Evolutionary conservation across 2,888 invertebrate genomes (phyloP).

Genomic region (Argyra leucocephala): DNA sequence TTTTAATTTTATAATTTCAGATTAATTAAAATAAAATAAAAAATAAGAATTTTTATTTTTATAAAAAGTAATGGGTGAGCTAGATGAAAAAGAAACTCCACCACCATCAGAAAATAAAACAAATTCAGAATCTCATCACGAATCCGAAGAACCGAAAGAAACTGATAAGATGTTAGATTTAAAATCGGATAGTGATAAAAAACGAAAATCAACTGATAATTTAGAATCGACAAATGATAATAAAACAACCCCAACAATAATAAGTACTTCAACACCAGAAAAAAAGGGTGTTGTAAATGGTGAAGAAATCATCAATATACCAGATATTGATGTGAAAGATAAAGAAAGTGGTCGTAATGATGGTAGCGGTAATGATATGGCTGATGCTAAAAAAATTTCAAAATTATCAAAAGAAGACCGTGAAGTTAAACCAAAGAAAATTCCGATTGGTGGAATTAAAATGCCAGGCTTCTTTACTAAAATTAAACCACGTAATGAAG

Average conservation of each 20-base stretch:
- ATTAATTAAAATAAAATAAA: no score
- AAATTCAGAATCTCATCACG: slow-evolving; percentile 30
- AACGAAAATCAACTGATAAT: neutral
- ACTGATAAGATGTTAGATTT: slow-evolving; percentile 43
- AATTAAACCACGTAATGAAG: slow-evolving; percentile 62
- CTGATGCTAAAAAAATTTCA: slow-evolving; percentile 24
- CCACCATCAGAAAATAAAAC: slow-evolving; percentile 32
- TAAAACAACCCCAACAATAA: slow-evolving; percentile 25
- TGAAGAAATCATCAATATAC: slow-evolving; percentile 41
- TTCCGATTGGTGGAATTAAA: slow-evolving; percentile 79
- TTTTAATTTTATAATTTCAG: no score
- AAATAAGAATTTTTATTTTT: no score
- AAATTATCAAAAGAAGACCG: slow-evolving; percentile 50
- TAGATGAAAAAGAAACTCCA: slow-evolving; percentile 42
- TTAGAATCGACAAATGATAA: slow-evolving; percentile 26
- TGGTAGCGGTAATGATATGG: neutral
- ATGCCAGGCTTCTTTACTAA: slow-evolving; percentile 78
- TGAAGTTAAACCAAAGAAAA: slow-evolving; percentile 70
- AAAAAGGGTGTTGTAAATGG: slow-evolving; percentile 26
- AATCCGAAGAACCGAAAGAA: slow-evolving; percentile 41
- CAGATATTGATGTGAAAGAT: slow-evolving; percentile 24
- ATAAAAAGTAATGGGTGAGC: slow-evolving; percentile 38
- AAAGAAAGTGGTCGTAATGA: slow-evolving; percentile 13
- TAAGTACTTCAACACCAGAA: slow-evolving; percentile 12
- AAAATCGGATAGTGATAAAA: slow-evolving; percentile 26